Percentiles rank a stretch among this genome's conserved stretches.
These are phyloP conservation scores for Dendrolimus kikuchii DNA, from an alignment of 1,140 invertebrate species.

Conservation along the genomic window DNA sequence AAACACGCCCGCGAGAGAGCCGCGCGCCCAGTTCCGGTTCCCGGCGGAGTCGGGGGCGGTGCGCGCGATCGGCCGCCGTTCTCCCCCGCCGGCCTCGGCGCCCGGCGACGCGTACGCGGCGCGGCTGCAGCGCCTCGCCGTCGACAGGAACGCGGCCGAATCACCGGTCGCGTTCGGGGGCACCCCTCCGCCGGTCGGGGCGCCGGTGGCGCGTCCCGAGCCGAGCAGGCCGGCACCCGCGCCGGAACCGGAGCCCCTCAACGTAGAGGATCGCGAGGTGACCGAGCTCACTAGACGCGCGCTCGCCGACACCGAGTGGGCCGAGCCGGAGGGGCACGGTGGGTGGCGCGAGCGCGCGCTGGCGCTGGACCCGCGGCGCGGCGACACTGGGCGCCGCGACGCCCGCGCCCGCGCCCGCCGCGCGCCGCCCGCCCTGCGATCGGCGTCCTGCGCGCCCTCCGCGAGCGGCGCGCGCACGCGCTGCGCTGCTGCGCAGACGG, in stretches of 20 bases:
- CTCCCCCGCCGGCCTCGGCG: slow-evolving; percentile 79
- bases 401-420: slow-evolving; percentile 24
- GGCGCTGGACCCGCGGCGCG: slow-evolving; percentile 22
- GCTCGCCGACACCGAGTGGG: slow-evolving; percentile 20
- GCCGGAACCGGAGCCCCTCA: slow-evolving; percentile 23
- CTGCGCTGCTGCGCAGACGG: slow-evolving; percentile 73
- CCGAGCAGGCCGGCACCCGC: slow-evolving; percentile 29
- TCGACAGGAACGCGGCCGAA: slow-evolving; percentile 32
- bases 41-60: slow-evolving; percentile 76
- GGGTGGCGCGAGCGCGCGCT: slow-evolving; percentile 6
- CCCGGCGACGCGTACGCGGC: slow-evolving; percentile 47
- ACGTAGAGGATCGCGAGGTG: slow-evolving; percentile 53
- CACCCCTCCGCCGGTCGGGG: slow-evolving; percentile 32
- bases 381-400: slow-evolving; percentile 4
- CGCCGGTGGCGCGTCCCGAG: slow-evolving; percentile 37
- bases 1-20: slow-evolving; percentile 86
- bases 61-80: slow-evolving; percentile 73
- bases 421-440: slow-evolving; percentile 8
- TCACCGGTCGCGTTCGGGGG: slow-evolving; percentile 39
- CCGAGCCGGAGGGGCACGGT: slow-evolving; percentile 10
- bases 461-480: slow-evolving; percentile 8
- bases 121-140: slow-evolving; percentile 64
- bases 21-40: slow-evolving; percentile 48
- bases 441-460: slow-evolving; percentile 6
- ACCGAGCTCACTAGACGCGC: slow-evolving; percentile 45